Evolutionary conservation across 2,888 invertebrate genomes (phyloP).

Genomic region (Drosophila birchii): DNA sequence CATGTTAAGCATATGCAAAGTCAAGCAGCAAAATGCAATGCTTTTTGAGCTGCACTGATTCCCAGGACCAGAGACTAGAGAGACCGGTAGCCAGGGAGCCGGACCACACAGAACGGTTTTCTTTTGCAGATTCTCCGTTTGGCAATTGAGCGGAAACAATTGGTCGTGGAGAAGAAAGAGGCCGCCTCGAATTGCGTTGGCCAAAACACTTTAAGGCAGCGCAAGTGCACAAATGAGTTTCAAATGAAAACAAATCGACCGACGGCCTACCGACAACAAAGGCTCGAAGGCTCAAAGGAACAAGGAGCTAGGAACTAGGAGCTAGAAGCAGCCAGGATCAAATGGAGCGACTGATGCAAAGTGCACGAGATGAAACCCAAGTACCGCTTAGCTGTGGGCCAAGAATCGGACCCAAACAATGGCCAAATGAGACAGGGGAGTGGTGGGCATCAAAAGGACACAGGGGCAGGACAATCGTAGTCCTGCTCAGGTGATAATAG

Average conservation of each 20-base stretch:
- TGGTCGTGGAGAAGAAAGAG: slow-evolving; percentile 39
- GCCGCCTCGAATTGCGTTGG: slow-evolving; percentile 57
- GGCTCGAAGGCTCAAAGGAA: slow-evolving; percentile 13
- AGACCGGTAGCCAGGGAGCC: slow-evolving; percentile 44
- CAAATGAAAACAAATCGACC: slow-evolving; percentile 77
- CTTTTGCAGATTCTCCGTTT: slow-evolving; percentile 43
- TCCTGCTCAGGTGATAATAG: slow-evolving; percentile 66
- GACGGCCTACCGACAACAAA: slow-evolving; percentile 48
- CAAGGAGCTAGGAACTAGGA: slow-evolving; percentile 25
- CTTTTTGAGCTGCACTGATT: slow-evolving; percentile 64
- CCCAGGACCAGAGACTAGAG: slow-evolving; percentile 44
- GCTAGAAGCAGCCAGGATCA: slow-evolving; percentile 54
- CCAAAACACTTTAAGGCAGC: slow-evolving; percentile 70
- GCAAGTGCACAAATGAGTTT: slow-evolving; percentile 79
- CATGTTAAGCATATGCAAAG: slow-evolving; percentile 74
- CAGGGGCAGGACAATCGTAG: slow-evolving; percentile 11
- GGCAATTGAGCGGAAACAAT: slow-evolving; percentile 73
- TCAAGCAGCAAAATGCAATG: slow-evolving; percentile 62
- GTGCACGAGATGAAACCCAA: slow-evolving; percentile 37
- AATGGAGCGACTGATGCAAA: slow-evolving; percentile 40
- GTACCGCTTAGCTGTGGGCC: slow-evolving; percentile 24
- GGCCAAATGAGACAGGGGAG: slow-evolving; percentile 17
- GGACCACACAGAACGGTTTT: slow-evolving; percentile 16
- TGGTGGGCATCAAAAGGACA: slow-evolving; percentile 30
- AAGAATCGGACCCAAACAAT: slow-evolving; percentile 31